phyloP scores from a whole-genome alignment of 2,888 invertebrate genomes.

The Aphidoletes aphidimyza region DNA sequence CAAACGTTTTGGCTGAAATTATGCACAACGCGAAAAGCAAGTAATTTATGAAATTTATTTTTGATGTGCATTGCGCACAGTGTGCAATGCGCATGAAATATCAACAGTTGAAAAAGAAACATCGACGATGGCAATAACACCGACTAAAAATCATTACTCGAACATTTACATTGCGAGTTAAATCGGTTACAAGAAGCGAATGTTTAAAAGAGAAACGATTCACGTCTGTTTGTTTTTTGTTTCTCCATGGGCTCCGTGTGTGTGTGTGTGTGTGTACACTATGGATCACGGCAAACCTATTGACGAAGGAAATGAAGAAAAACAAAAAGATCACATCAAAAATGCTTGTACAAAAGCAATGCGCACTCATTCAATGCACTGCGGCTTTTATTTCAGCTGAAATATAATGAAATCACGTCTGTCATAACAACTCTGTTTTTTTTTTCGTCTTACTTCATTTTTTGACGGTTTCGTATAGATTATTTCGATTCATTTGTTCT shows the following conservation, averaged over 20 bases:
- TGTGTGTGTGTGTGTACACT: background rate
- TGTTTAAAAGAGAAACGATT: slow-evolving; percentile 25
- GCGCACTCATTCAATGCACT: background rate
- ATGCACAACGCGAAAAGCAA: slow-evolving; percentile 1
- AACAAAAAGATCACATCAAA: slow-evolving; percentile 22
- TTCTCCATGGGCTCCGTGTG: background rate
- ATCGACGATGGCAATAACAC: background rate
- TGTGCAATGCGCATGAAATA: slow-evolving; percentile 26
- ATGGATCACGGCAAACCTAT: background rate
- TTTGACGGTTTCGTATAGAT: background rate
- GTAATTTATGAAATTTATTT: background rate
- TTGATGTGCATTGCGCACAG: background rate
- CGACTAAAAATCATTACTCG: background rate
- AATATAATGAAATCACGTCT: background rate
- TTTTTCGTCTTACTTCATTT: too few relatives aligned
- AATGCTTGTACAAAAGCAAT: background rate
- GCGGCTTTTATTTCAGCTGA: background rate
- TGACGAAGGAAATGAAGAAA: slow-evolving; percentile 23
- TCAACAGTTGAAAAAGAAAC: background rate
- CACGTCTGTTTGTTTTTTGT: background rate
- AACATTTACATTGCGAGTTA: background rate
- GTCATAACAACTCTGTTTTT: background rate
- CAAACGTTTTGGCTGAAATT: background rate
- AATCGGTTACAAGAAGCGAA: background rate
- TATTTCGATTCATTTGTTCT: background rate